A percentile compares a stretch with the other conserved stretches of the same genome.
Evolutionary conservation across 2,113 vertebrate species (phyloP).

Genomic region (Coptodon bakossiorum): DNA sequence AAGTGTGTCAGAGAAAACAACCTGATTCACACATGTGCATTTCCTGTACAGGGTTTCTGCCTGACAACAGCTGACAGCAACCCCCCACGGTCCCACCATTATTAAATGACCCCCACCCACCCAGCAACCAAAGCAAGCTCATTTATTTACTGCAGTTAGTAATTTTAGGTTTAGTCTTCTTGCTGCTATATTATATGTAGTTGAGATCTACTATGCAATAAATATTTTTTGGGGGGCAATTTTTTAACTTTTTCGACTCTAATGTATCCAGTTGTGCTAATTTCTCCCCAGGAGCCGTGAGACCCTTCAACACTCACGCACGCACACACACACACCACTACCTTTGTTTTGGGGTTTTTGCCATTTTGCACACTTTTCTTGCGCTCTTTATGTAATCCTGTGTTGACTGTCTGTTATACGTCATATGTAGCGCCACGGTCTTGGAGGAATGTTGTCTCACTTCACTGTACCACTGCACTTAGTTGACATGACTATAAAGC

Average conservation of each 20-base stretch:
- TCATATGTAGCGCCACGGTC: fast-evolving
- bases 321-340: not conserved
- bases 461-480: not conserved
- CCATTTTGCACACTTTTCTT: not conserved
- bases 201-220: not conserved
- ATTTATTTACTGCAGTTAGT: not conserved
- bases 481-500: not conserved
- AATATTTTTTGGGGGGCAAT: not conserved
- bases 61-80: not conserved
- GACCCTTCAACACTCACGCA: not conserved
- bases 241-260: not conserved
- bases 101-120: not conserved
- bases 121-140: not conserved
- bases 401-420: not conserved
- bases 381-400: not conserved
- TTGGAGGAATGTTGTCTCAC: not conserved
- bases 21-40: not conserved
- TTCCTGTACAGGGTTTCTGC: not conserved
- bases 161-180: not conserved
- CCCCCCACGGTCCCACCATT: not conserved
- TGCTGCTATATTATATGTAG: not conserved
- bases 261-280: not conserved
- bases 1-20: not conserved
- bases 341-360: not conserved
- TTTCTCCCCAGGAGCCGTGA: not conserved